Evolutionary conservation across 2,113 vertebrate species (phyloP), one percentile per base, ranked within the genome.

Genomic region (Chaetodon auriga): DNA sequence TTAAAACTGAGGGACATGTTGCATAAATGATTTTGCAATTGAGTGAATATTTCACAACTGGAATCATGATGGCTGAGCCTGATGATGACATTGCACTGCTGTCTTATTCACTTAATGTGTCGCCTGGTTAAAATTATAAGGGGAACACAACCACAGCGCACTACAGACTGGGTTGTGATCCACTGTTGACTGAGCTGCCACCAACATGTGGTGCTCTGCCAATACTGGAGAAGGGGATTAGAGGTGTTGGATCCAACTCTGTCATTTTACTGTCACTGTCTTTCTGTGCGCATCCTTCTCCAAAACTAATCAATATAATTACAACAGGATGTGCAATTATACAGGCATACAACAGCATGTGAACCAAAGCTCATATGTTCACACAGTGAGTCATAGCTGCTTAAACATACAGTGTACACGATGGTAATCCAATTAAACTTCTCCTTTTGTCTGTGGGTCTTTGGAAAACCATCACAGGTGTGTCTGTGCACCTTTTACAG

Each of bases 301-400:
- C 38, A 54, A 60, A 69, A 66, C 62, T 41, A 57, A 84, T 82
- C 82, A 68, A 73, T 62, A 51, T 60, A 70, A 85, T 85, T 30
- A 80, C 78, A 80, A 55, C 79, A 66, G 72, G 79, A 72, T 54
- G 81, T 41, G 48, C 53, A 78, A 80, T 76, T 79, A 64, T 14
- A 25, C 78, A 69, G 55, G 10, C 62, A 68, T 41, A 58, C 49
- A 43, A 53, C 63, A 68, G 49, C 73, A 51, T 30, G 76, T 60
- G 70, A 60, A 4, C 30, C 15, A 61, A 64, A 45, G 38, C 69
- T n/a, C 18, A 30, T 11, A 3, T 65, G 72, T 41, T 30, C 21
- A 19, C 38, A 85, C 58, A 36, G 48, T 76, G 75, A 86, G 6
- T 75, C 72, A 83, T 8, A n/a, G 11, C 38, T 66, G 49, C 45